Evolutionary conservation across 2,888 invertebrate genomes (phyloP).

Genomic region (Amphipyra berbera): DNA sequence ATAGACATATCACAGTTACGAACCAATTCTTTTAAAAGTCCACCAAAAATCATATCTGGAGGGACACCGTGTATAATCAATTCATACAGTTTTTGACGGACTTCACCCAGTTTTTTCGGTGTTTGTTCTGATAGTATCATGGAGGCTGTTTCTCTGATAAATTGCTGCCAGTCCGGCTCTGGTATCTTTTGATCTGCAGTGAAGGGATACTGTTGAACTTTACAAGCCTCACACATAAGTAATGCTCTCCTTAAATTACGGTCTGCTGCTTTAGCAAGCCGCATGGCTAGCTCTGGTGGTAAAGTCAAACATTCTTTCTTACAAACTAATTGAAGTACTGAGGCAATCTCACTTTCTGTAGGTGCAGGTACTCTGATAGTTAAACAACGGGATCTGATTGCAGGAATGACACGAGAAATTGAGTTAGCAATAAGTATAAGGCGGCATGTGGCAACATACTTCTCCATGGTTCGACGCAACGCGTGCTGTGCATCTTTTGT

Average conservation of each 20-base stretch:
- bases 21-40: slow-evolving; percentile 95
- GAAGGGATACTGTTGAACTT: slow-evolving; percentile 97
- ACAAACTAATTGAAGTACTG: slow-evolving; percentile 91
- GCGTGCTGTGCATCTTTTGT: slow-evolving; percentile 99
- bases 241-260: slow-evolving; percentile 97
- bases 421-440: slow-evolving; percentile 98
- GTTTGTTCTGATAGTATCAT: slow-evolving; percentile 96
- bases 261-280: slow-evolving; percentile 94
- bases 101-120: slow-evolving; percentile 94
- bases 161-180: slow-evolving; percentile 98
- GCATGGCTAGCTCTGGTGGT: slow-evolving; percentile 93
- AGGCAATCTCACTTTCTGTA: slow-evolving; percentile 92
- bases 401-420: slow-evolving; percentile 98
- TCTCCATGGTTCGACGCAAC: slow-evolving; percentile 99
- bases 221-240: slow-evolving; percentile 97
- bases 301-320: slow-evolving; percentile 95
- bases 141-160: slow-evolving; percentile 95
- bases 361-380: slow-evolving; percentile 98
- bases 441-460: slow-evolving; percentile 98
- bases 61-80: slow-evolving; percentile 98
- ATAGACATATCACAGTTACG: slow-evolving; percentile 97
- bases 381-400: slow-evolving; percentile 98
- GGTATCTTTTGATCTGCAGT: slow-evolving; percentile 94
- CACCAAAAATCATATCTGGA: slow-evolving; percentile 96
- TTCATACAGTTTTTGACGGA: slow-evolving; percentile 97